phyloP scores from a whole-genome alignment of 2,797 vertebrate genomes.

The Potorous gilbertii region DNA sequence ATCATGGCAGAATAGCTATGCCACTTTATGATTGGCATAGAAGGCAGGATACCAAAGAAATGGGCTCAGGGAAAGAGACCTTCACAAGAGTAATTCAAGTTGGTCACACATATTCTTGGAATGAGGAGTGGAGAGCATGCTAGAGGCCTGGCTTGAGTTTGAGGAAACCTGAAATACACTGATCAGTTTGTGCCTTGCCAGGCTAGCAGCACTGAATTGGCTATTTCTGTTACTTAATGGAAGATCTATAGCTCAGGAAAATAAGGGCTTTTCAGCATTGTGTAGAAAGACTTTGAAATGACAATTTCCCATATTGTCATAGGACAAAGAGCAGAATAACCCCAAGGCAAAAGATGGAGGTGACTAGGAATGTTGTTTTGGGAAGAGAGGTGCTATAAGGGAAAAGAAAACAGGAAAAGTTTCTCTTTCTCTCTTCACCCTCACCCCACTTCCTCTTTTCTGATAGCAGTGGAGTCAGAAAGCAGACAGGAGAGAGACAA shows the following conservation, averaged over 20 bases:
- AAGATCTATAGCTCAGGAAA: not conserved
- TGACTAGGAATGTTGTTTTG: not conserved
- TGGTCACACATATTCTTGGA: not conserved
- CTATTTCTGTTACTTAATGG: not conserved
- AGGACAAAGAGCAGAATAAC: not conserved
- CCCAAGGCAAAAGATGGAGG: not conserved
- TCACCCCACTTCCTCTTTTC: not conserved
- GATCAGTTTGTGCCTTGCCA: not conserved
- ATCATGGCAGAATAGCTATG: not conserved
- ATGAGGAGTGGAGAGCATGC: not conserved
- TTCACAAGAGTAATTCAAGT: not conserved
- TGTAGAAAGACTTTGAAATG: not conserved
- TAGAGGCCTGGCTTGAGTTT: not conserved
- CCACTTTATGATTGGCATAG: not conserved
- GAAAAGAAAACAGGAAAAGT: not conserved
- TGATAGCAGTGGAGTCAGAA: not conserved
- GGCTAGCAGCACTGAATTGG: not conserved
- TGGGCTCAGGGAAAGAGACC: not conserved
- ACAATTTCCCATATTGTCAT: not conserved
- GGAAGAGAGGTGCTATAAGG: not conserved
- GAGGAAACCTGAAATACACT: not conserved
- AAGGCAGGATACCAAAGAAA: not conserved
- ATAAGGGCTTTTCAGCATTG: not conserved
- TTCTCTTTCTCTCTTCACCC: not conserved
- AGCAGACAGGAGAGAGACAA: not conserved